These are phyloP conservation scores for Lumbricus terrestris DNA, from an alignment of 2,888 invertebrate species.

Conservation along the genomic window DNA sequence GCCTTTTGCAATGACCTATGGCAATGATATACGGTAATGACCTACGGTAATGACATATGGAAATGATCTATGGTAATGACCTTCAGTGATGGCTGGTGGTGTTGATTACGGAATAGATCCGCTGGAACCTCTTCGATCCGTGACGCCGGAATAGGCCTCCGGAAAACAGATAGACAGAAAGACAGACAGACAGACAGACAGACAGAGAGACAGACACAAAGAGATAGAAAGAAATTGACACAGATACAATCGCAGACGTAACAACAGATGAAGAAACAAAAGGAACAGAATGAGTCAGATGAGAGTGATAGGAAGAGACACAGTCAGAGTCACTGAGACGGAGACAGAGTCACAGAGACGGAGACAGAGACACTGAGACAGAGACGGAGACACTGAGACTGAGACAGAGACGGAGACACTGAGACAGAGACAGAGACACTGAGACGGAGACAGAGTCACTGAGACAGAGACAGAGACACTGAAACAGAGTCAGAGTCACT, in stretches of 20 bases:
- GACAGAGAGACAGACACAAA: too few species aligned
- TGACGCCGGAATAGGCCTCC: neutral
- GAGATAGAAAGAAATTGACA: constrained; percentile 24
- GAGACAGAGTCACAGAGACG: neutral
- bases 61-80: too few species aligned
- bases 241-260: too few species aligned
- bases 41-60: too few species aligned
- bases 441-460: neutral
- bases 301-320: too few species aligned
- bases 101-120: neutral
- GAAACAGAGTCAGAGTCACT: neutral
- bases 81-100: neutral
- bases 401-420: neutral
- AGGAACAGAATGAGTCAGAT: neutral
- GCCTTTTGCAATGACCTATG: too few species aligned
- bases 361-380: neutral
- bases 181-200: too few species aligned
- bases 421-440: too few species aligned
- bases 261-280: neutral
- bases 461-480: neutral
- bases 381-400: neutral
- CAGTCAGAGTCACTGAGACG: too few species aligned
- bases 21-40: too few species aligned
- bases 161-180: neutral
- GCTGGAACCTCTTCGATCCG: neutral